Evolutionary conservation across 2,797 vertebrate species (phyloP).

Genomic region (Leuciscus waleckii): DNA sequence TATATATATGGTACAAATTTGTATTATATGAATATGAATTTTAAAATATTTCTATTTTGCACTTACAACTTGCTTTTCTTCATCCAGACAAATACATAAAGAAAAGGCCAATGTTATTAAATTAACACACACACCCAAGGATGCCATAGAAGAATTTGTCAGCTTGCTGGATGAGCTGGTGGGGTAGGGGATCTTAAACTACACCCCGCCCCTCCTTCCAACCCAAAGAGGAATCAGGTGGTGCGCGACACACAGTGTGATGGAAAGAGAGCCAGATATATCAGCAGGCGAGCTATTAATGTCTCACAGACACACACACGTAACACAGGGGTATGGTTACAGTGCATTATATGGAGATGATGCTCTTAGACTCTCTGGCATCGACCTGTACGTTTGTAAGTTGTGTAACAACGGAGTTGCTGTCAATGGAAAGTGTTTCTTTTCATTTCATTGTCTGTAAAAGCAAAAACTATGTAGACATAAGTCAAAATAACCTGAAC

Average conservation of each 20-base stretch:
- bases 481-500: neutral
- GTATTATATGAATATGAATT: neutral
- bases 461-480: neutral
- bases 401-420: conserved; percentile 26
- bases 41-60: neutral
- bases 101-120: neutral
- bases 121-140: conserved; percentile 32
- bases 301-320: conserved; percentile 48
- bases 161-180: conserved; percentile 40
- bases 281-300: conserved; percentile 52
- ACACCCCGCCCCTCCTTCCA: conserved; percentile 17
- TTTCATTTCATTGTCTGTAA: neutral
- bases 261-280: conserved; percentile 54
- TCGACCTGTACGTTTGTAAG: conserved; percentile 9
- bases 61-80: neutral
- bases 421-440: conserved; percentile 24
- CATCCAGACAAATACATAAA: neutral
- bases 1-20: too few species aligned
- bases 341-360: conserved; percentile 49
- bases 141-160: conserved; percentile 44
- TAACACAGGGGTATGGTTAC: conserved; percentile 50
- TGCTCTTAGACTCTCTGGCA: conserved; percentile 44
- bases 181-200: conserved; percentile 23
- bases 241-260: conserved; percentile 45
- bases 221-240: conserved; percentile 45